These are phyloP conservation scores for Oncorhynchus mykiss DNA, from an alignment of 2,113 vertebrate species.

Conservation along the genomic window DNA sequence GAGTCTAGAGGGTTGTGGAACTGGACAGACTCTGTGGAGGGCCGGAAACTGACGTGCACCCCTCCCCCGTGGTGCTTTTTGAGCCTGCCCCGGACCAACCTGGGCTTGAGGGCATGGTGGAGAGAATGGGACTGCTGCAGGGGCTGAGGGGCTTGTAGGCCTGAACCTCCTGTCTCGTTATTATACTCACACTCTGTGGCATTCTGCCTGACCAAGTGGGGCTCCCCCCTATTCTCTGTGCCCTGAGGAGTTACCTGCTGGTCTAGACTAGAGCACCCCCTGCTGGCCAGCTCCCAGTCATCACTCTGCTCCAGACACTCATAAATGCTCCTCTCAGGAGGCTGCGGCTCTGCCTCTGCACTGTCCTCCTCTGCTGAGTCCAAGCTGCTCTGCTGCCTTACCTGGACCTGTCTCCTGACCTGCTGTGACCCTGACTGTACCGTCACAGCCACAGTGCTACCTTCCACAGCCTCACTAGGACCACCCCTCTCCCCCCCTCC, in stretches of 20 bases:
- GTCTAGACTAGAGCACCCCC: conserved; percentile 46
- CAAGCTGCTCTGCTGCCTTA: conserved; percentile 47
- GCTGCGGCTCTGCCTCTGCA: conserved; percentile 54
- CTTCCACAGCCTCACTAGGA: conserved; percentile 30
- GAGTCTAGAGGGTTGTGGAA: conserved; percentile 95
- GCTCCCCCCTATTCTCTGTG: conserved; percentile 61
- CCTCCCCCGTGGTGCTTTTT: conserved; percentile 80
- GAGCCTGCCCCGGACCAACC: conserved; percentile 77
- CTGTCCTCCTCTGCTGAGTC: conserved; percentile 64
- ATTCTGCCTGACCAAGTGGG: conserved; percentile 75
- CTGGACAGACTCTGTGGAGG: conserved; percentile 93
- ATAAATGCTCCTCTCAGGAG: conserved; percentile 62
- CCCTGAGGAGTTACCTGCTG: conserved; percentile 27
- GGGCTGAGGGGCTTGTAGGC: conserved; percentile 54
- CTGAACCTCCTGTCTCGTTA: conserved; percentile 61
- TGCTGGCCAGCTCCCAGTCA: conserved; percentile 54
- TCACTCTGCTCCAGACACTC: conserved; percentile 73
- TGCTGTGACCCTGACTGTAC: conserved; percentile 26
- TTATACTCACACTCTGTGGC: conserved; percentile 69
- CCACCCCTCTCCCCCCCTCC: conserved; percentile 45
- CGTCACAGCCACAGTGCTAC: background rate
- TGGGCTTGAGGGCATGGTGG: conserved; percentile 76
- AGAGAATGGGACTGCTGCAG: background rate
- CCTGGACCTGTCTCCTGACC: conserved; percentile 67
- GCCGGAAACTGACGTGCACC: conserved; percentile 94